A percentile compares a stretch with the other conserved stretches of the same genome.
Conservation (phyloP, 2,888 invertebrate genomes). For the Pristionchus fissidentatus region DNA sequence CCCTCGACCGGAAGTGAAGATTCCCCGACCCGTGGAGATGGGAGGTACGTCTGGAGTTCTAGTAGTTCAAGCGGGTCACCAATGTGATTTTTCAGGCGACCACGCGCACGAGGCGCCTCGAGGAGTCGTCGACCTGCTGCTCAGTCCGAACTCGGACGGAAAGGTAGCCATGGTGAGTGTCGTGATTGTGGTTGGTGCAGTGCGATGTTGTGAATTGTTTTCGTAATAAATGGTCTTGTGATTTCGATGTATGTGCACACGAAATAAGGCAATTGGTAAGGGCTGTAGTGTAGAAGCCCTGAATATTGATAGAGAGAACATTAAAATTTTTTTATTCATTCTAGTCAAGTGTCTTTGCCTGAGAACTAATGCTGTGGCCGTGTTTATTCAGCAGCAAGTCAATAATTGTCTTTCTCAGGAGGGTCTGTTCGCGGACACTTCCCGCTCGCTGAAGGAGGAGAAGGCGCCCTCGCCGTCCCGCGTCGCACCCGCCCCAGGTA, state of each 20-base stretch:
- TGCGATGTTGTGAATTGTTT: background rate
- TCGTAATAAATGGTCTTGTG: no score
- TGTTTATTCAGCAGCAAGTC: background rate
- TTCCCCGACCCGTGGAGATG: background rate
- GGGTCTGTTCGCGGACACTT: constrained; percentile 46
- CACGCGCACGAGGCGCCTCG: background rate
- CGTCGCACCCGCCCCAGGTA: background rate
- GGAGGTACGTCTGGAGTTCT: background rate
- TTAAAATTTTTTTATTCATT: background rate
- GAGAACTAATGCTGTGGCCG: background rate
- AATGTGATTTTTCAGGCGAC: background rate
- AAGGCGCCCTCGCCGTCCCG: background rate
- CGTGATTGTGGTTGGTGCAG: constrained; percentile 10
- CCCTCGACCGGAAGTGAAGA: background rate
- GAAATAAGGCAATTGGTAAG: no score
- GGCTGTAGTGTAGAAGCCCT: no score
- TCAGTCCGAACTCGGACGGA: constrained; percentile 12
- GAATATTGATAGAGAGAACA: background rate
- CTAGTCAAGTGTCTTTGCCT: background rate
- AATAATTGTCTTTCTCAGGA: background rate
- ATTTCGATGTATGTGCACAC: no score
- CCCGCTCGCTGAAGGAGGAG: constrained; percentile 7
- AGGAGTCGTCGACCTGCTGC: constrained; percentile 22
- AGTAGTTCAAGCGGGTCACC: background rate
- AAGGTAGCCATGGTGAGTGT: constrained; percentile 46